Evolutionary conservation across 2,888 invertebrate genomes (phyloP), one percentile per base, ranked within the genome.

Genomic region (Drosophila anomalata): DNA sequence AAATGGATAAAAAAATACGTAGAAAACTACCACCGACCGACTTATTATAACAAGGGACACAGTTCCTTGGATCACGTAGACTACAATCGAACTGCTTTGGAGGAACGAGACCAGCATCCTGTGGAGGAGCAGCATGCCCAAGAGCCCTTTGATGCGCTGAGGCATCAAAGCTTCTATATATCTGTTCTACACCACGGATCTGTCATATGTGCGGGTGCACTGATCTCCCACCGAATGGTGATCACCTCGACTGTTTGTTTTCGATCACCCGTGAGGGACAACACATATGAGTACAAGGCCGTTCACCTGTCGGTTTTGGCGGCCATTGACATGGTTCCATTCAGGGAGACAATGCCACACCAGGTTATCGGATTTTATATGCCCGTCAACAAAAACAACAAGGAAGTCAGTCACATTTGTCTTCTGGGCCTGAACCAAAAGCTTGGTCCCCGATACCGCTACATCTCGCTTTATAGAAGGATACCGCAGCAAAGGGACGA

Each of bases 211-310:
- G 20, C 68, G 0, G 81, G 81, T 0, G 70, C 73, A 1, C 50
- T 82, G 0, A 75, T 81, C 31, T 65, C 73, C 0, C 63, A 24
- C 0, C 65, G 79, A 0, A 71, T 84, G 79, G 17, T 82, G 9
- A 42, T 84, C 2, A 82, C 81, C 1, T 78, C 81, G 5, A 22
- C 78, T 0, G 60, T 54, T 6, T 82, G 81, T 12, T 81, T 81
- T 33, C 1, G 36, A 7, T 2, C 50, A 0, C 33, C 44, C 0
- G n/a, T 44, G 0, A 0, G 1, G 0, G 59, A 71, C 0, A 36
- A 52, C 2, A 14, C 39, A 0, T 11, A 22, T 1, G 69, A 75
- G 20, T 77, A 24, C 9, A 68, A 54, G 31, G 70, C 77, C 12
- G 56, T 12, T 4, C 2, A 75, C 0, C 53, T 82, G 73, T 31